phyloP scores from a whole-genome alignment of 2,888 invertebrate species.

The Metellina segmentata region DNA sequence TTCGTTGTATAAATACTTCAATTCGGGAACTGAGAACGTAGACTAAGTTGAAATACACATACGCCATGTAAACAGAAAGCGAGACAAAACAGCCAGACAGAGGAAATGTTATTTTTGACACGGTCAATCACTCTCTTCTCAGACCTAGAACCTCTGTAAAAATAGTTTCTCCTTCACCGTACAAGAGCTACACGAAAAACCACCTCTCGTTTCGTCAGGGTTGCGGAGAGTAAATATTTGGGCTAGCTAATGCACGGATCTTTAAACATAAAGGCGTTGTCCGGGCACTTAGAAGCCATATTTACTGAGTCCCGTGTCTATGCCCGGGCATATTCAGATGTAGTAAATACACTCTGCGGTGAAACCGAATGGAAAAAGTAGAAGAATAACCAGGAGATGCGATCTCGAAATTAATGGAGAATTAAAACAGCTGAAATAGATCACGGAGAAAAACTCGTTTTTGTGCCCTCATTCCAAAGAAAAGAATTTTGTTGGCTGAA shows the following conservation, averaged over 20 bases:
- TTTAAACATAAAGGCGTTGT: slow-evolving; percentile 42
- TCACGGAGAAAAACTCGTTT: neutral
- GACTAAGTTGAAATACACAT: no score
- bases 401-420: neutral
- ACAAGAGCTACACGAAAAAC: slow-evolving; percentile 15
- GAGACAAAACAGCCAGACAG: neutral
- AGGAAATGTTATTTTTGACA: neutral
- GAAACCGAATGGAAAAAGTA: neutral
- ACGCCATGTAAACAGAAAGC: no score
- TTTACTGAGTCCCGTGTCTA: neutral
- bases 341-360: neutral
- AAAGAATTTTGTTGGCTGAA: no score
- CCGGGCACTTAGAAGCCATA: neutral
- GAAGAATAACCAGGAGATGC: neutral
- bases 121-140: neutral
- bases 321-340: neutral
- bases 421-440: neutral
- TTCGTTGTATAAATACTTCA: no score
- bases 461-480: neutral
- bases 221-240: slow-evolving; percentile 47
- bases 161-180: slow-evolving; percentile 24
- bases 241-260: slow-evolving; percentile 52
- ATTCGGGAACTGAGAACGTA: no score
- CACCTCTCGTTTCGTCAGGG: neutral
- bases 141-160: slow-evolving; percentile 27